Percentiles rank a stretch among this genome's conserved stretches.
These are phyloP conservation scores for Melanargia galathea DNA, from an alignment of 2,888 invertebrate genomes.

Conservation along the genomic window DNA sequence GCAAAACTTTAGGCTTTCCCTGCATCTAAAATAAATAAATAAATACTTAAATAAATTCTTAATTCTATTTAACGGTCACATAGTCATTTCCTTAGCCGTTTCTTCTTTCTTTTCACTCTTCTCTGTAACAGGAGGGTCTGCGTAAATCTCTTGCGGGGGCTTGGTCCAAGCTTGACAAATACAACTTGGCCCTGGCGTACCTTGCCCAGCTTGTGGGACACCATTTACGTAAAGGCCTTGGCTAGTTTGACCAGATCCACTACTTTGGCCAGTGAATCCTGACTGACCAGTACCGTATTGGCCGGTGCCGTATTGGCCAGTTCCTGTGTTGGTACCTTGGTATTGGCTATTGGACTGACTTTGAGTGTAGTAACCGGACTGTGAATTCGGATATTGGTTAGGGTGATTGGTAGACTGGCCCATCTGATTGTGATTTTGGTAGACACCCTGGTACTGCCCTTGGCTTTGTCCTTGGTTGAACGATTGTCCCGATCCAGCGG, in stretches of 20 bases:
- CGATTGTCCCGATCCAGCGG: conserved; percentile 27
- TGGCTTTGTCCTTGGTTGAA: conserved; percentile 31
- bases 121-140: conserved; percentile 43
- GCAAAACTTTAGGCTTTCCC: not conserved
- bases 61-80: not conserved
- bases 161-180: conserved; percentile 75
- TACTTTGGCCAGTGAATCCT: conserved; percentile 26
- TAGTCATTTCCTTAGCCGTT: conserved; percentile 26
- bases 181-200: conserved; percentile 62
- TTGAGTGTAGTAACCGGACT: conserved; percentile 31
- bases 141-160: conserved; percentile 43
- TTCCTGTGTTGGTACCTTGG: conserved; percentile 36
- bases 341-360: conserved; percentile 40
- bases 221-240: conserved; percentile 55
- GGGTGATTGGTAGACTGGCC: conserved; percentile 31
- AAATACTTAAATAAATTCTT: not conserved
- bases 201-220: conserved; percentile 48
- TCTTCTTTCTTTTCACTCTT: conserved; percentile 47
- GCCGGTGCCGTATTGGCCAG: conserved; percentile 26
- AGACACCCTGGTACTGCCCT: conserved; percentile 30
- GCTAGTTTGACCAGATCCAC: conserved; percentile 38
- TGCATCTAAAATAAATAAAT: conserved; percentile 12
- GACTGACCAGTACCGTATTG: conserved; percentile 30
- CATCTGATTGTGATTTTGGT: conserved; percentile 36
- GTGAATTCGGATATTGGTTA: conserved; percentile 36